phyloP scores from a whole-genome alignment of 1,140 invertebrate genomes.

The Globodera ellingtonae region DNA sequence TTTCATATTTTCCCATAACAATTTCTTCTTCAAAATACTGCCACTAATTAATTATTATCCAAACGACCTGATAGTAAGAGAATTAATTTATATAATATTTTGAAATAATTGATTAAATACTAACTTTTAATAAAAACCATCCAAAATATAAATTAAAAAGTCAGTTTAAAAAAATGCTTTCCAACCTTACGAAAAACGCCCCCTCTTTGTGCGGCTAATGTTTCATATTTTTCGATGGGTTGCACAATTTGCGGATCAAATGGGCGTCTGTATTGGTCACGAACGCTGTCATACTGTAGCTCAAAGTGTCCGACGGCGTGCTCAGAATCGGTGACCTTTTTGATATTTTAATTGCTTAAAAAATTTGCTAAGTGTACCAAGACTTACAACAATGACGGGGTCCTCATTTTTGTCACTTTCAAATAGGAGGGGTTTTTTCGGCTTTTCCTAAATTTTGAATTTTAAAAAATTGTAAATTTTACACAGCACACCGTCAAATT shows the following conservation, averaged over 20 bases:
- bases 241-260: not conserved
- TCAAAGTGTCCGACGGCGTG: not conserved
- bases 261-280: slow-evolving; percentile 1
- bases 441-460: not conserved
- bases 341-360: no score
- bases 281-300: slow-evolving; percentile 4
- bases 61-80: no score
- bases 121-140: no score
- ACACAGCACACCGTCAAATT: not conserved
- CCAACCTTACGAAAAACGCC: not conserved
- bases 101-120: no score
- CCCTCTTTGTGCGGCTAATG: not conserved
- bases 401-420: not conserved
- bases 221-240: not conserved
- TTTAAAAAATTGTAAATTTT: not conserved
- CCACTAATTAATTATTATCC: no score
- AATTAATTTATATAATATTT: no score
- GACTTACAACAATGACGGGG: not conserved
- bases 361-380: no score
- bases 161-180: not conserved
- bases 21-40: no score
- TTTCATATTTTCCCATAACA: no score
- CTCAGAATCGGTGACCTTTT: not conserved
- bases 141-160: no score
- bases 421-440: not conserved